Evolutionary conservation across 2,888 invertebrate species (phyloP).

Genomic region (Abrostola tripartita): DNA sequence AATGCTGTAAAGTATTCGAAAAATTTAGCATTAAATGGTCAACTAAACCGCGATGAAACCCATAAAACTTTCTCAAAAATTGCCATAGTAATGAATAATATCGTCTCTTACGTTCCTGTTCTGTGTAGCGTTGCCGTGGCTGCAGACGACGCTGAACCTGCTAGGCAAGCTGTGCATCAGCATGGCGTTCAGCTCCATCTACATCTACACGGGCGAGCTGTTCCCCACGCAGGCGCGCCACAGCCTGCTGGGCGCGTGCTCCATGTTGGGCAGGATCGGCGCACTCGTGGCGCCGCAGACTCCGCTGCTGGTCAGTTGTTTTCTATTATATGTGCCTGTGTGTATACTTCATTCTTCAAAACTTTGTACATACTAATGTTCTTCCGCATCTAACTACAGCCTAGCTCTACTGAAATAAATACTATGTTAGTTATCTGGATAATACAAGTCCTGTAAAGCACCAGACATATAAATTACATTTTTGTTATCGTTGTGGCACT

Average conservation of each 20-base stretch:
- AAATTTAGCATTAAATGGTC: too few relatives aligned
- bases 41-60: too few relatives aligned
- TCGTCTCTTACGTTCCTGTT: background rate
- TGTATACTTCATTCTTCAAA: too few relatives aligned
- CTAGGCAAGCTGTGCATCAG: constrained; percentile 83
- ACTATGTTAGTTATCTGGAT: background rate
- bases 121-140: constrained; percentile 76
- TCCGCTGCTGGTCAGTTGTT: constrained; percentile 87
- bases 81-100: background rate
- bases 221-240: constrained; percentile 90
- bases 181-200: constrained; percentile 83
- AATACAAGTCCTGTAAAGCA: too few relatives aligned
- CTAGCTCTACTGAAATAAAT: too few relatives aligned
- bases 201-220: constrained; percentile 90
- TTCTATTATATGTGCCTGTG: background rate
- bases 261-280: constrained; percentile 90
- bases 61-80: background rate
- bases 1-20: too few relatives aligned
- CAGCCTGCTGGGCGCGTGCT: constrained; percentile 89
- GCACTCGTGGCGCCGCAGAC: constrained; percentile 91
- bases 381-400: too few relatives aligned
- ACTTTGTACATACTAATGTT: too few relatives aligned
- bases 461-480: too few relatives aligned
- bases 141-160: constrained; percentile 85
- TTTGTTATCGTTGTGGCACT: too few relatives aligned